These are phyloP conservation scores for Apogon talboti DNA, from an alignment of 2,797 vertebrate genomes.

Conservation along the genomic window DNA sequence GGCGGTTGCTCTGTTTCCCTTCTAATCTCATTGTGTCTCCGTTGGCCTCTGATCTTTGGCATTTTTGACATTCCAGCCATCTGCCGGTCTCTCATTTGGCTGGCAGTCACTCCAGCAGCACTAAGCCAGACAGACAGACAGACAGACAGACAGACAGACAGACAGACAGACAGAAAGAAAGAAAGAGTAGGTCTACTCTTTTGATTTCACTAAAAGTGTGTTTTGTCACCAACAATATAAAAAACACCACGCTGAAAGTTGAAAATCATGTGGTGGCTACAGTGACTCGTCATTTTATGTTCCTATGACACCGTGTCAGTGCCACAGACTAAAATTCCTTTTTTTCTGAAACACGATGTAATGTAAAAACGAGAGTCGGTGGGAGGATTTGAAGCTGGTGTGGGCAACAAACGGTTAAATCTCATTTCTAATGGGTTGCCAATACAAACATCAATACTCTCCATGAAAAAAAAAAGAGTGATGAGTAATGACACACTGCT, in stretches of 20 bases:
- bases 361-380: conserved; percentile 60
- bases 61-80: conserved; percentile 79
- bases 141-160: not conserved
- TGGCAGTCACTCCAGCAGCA: conserved; percentile 55
- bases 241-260: conserved; percentile 7
- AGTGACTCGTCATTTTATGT: conserved; percentile 27
- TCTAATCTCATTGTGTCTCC: conserved; percentile 69
- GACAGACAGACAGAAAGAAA: not conserved
- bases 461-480: conserved; percentile 13
- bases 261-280: not conserved
- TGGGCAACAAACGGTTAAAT: conserved; percentile 18
- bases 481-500: conserved; percentile 33
- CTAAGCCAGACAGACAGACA: conserved; percentile 45
- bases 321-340: not conserved
- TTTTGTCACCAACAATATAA: not conserved
- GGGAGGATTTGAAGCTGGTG: conserved; percentile 1
- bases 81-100: conserved; percentile 73
- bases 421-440: conserved; percentile 19
- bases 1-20: conserved; percentile 57
- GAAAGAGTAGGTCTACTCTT: too few relatives aligned
- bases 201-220: too few relatives aligned
- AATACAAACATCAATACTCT: not conserved
- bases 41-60: conserved; percentile 74
- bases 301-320: not conserved
- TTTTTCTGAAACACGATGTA: conserved; percentile 22